Evolutionary conservation across 2,797 vertebrate species (phyloP), one percentile per base, ranked within the genome.

Genomic region (Chromis chromis): DNA sequence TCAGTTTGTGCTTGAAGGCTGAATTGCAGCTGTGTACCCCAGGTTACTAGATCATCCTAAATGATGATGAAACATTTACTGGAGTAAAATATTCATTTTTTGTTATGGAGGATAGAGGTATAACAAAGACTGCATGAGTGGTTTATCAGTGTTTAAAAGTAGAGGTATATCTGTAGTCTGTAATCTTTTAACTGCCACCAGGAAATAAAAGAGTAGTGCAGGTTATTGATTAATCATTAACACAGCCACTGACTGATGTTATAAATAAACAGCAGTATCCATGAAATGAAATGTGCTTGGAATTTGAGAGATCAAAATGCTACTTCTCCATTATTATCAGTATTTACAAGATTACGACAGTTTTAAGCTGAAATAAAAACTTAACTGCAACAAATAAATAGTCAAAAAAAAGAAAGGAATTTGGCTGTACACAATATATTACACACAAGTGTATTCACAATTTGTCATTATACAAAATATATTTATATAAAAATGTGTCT

Each of bases 351-450:
- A 73, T 62, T 22, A 68, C 22, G 66, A 31, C 31, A 36, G 9
- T 52, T 40, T 31, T 3, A 55, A 54, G 16, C 13, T 77, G 56
- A 66, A 77, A 74, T 56, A 57, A 83, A 79, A 85, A 77, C n/a
- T 19, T 62, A 36, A 72, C 28, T 65, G n/a, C 4, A 1, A 76
- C 76, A 86, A 92, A 93, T 92, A 93, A 91, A 92, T 91, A 93
- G 6, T 53, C 12, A 10, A 65, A 69, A 78, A 82, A 82, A 52
- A 58, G 14, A 82, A 52, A 58, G 14, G 42, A 54, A 36, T 13
- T 60, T 66, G 16, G 27, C 85, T 92, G 61, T 91, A 90, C 86
- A 88, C 19, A 70, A 77, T 86, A 90, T 82, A 73, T 90, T 86
- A 85, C 68, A 84, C 25, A 49, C 58, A 28, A 52, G 8, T 64